Conservation (phyloP, 2,888 invertebrate species). For the Proisotoma minuta region DNA sequence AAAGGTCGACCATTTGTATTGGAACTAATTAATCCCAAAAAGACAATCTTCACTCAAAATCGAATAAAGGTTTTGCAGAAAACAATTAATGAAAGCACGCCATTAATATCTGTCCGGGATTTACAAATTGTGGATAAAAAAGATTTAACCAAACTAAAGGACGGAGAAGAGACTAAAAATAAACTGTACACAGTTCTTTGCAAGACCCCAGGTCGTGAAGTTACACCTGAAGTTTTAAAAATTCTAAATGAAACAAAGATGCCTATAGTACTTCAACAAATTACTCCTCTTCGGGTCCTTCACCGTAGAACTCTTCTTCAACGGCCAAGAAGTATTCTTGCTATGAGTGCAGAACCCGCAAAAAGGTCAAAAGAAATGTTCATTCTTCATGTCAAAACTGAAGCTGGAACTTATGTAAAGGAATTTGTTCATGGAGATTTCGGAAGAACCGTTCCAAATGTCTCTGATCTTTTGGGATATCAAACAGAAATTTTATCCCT, state of each 20-base stretch:
- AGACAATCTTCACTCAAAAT: slow-evolving; percentile 55
- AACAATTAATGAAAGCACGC: slow-evolving; percentile 58
- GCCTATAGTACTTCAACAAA: slow-evolving; percentile 65
- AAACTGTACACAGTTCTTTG: slow-evolving; percentile 85
- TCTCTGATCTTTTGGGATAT: slow-evolving; percentile 63
- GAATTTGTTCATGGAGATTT: slow-evolving; percentile 97
- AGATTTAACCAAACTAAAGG: slow-evolving; percentile 66
- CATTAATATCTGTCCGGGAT: slow-evolving; percentile 58
- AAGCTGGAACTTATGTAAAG: slow-evolving; percentile 94
- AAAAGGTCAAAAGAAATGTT: slow-evolving; percentile 52
- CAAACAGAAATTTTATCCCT: slow-evolving; percentile 83
- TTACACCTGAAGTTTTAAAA: slow-evolving; percentile 51
- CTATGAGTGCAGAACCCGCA: slow-evolving; percentile 59
- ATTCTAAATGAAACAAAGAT: slow-evolving; percentile 56
- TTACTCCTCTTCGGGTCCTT: slow-evolving; percentile 84
- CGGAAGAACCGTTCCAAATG: slow-evolving; percentile 74
- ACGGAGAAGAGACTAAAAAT: slow-evolving; percentile 80
- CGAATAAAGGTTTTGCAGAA: slow-evolving; percentile 59
- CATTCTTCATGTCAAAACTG: slow-evolving; percentile 66
- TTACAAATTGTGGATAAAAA: slow-evolving; percentile 64
- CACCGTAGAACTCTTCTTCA: slow-evolving; percentile 70
- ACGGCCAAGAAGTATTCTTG: slow-evolving; percentile 63
- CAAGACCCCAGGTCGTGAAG: slow-evolving; percentile 51
- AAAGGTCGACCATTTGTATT: slow-evolving; percentile 88
- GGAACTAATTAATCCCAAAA: slow-evolving; percentile 68